Evolutionary conservation across 2,113 vertebrate species (phyloP).

Genomic region (Antechinus stuartii): DNA sequence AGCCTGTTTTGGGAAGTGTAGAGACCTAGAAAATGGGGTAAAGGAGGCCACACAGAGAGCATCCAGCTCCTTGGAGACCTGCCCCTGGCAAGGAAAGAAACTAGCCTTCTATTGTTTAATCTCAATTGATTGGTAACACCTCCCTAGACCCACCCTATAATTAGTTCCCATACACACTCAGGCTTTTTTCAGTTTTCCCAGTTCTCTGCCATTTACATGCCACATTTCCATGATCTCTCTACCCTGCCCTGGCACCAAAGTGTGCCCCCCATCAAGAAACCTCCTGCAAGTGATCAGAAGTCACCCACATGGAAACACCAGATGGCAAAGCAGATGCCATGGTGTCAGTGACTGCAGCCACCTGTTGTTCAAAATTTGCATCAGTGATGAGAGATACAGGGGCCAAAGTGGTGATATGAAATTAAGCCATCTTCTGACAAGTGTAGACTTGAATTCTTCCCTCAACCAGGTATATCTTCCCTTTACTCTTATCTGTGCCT

Average conservation of each 20-base stretch:
- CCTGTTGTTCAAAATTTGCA: background rate
- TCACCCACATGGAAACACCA: constrained; percentile 6
- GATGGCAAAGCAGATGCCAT: constrained; percentile 2
- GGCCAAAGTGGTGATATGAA: background rate
- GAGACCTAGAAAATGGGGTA: background rate
- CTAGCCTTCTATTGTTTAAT: background rate
- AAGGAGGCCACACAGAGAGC: background rate
- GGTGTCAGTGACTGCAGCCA: background rate
- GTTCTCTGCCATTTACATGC: background rate
- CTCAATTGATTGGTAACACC: background rate
- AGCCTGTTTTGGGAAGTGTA: background rate
- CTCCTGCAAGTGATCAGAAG: constrained; percentile 6
- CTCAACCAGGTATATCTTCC: background rate
- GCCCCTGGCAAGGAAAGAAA: background rate
- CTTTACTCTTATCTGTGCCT: background rate
- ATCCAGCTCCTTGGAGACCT: background rate
- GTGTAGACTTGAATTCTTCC: background rate
- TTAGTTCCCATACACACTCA: background rate
- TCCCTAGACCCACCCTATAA: background rate
- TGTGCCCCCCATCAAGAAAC: background rate
- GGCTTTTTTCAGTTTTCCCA: background rate
- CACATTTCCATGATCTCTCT: background rate
- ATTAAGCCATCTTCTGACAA: background rate
- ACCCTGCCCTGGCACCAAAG: background rate
- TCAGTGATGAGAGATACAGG: background rate